Base-by-base conservation (phyloP, 2,888 invertebrate species). In the Junonia oenone region DNA sequence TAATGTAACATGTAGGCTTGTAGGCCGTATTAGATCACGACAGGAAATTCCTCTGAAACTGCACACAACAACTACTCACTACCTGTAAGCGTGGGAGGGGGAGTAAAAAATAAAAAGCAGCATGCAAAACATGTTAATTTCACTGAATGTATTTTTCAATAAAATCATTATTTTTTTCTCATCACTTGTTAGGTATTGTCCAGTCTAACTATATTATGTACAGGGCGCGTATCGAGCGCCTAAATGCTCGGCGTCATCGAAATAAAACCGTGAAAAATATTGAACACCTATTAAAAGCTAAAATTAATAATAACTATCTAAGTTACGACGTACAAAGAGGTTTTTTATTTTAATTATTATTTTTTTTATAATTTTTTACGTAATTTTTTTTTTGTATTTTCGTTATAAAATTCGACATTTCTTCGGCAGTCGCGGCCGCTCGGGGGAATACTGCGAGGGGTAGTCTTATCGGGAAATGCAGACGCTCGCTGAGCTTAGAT, bases 111-210 rank as follows among this genome's bases (percentile, higher is more conserved):
- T 83, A 81, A 71, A 67, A 68, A 65, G 52, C 49, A 74, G 81
- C 88, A 83, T 84, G 87, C 88, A 83, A n/a, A 71, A 68, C 62
- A 63, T 45, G 55, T 67, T 78, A 78, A 84, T 87, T 89, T 80
- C 84, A 88, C 84, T 81, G 85, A 87, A 79, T 87, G 84, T 85
- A 82, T 88, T 83, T 76, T 79, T 86, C 87, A 88, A 88, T 83
- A 87, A 87, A 88, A 84, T 83, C 83, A 79, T 83, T 54, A 72
- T 55, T 70, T 69, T 75, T 78, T 79, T 85, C 22, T 22, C 22
- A 22, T 79, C 87, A 89, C 89, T 88, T 88, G 89, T 90, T 88
- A 89, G 87, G 89, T 89, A 90, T 90, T 88, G 89, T 90, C 89
- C 89, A 83, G 84, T 78, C 87, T 88, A 87, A 78, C 83, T 86